These are phyloP conservation scores for Xiphias gladius DNA, from an alignment of 2,113 vertebrate genomes.

Conservation along the genomic window DNA sequence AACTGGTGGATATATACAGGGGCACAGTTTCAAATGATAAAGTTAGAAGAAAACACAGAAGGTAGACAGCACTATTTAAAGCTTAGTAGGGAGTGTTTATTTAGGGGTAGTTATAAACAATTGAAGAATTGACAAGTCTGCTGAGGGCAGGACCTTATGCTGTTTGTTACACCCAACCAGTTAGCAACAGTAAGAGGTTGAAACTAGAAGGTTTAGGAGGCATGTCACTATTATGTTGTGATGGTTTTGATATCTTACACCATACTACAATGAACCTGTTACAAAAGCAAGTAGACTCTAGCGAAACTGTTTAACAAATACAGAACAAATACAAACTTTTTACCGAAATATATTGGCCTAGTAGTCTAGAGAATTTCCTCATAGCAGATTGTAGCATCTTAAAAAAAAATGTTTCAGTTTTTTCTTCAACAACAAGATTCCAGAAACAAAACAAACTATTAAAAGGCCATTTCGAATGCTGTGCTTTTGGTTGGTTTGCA, in stretches of 20 bases:
- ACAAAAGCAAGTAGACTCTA: background rate
- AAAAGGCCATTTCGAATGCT: background rate
- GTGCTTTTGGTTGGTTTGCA: background rate
- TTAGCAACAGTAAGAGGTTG: background rate
- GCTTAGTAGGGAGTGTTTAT: background rate
- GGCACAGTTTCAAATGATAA: background rate
- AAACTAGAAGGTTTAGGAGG: background rate
- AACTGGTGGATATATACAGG: background rate
- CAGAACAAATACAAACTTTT: background rate
- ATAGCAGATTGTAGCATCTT: background rate
- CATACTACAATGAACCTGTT: background rate
- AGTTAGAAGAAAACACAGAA: constrained; percentile 7
- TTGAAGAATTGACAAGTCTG: constrained; percentile 6
- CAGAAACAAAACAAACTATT: background rate
- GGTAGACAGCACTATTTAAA: background rate
- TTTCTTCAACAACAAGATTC: background rate
- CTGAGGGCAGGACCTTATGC: background rate
- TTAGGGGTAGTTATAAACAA: background rate
- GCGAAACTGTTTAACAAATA: background rate
- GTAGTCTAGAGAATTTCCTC: background rate
- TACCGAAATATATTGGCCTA: background rate
- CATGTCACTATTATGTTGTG: background rate
- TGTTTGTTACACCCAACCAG: background rate
- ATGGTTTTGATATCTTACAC: background rate
- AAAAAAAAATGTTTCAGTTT: background rate